A percentile compares a stretch with the other conserved stretches of the same genome.
These are phyloP conservation scores for Sitta carolinensis DNA, from an alignment of 2,797 vertebrate genomes.

Conservation along the genomic window DNA sequence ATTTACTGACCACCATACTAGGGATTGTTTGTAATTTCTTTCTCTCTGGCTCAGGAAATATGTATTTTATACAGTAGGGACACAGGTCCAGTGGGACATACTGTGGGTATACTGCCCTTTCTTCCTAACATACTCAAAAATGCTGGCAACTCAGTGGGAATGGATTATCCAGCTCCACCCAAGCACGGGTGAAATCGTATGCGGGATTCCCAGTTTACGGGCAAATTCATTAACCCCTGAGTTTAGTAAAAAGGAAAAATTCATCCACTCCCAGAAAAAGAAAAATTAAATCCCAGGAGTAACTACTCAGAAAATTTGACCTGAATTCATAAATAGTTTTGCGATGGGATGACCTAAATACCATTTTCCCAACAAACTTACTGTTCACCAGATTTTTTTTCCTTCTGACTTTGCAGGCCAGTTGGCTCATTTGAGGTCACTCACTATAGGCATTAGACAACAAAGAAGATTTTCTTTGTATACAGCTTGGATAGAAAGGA, in stretches of 20 bases:
- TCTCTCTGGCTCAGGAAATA: background rate
- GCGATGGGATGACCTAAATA: background rate
- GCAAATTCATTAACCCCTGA: background rate
- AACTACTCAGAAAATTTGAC: background rate
- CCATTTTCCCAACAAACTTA: background rate
- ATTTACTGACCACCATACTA: background rate
- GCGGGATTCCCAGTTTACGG: background rate
- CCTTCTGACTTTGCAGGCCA: background rate
- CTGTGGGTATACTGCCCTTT: background rate
- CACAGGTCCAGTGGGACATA: background rate
- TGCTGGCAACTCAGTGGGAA: background rate
- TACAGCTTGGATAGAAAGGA: background rate
- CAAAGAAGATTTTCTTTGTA: background rate
- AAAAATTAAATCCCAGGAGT: background rate
- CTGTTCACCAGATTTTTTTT: background rate
- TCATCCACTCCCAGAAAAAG: background rate
- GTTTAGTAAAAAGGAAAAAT: background rate
- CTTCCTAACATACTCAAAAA: background rate
- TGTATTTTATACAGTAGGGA: background rate
- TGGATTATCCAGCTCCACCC: background rate
- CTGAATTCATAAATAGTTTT: slow-evolving; percentile 12
- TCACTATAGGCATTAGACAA: background rate
- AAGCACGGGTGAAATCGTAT: background rate
- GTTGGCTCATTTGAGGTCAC: background rate
- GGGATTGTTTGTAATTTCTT: background rate